Base-by-base conservation (phyloP, 2,888 invertebrate species). In the Pedicia rivosa region DNA sequence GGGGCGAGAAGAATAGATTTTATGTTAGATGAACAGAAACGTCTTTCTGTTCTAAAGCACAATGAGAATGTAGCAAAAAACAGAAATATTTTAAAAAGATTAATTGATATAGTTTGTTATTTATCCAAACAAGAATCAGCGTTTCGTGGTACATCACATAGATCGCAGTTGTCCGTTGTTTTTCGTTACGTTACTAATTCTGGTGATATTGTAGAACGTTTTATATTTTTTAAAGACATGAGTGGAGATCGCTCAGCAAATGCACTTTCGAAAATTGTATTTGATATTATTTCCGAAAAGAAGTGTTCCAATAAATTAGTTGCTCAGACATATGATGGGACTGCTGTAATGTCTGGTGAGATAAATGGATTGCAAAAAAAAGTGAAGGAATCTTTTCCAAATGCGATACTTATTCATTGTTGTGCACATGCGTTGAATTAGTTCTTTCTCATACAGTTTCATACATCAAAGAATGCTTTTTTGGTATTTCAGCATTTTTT, bases 271-370 rank as follows among this genome's bases (percentile, higher is more conserved):
- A 7, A 47, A 45, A 39, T 31, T 39, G 14, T 42, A 47, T 29
- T 22, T 37, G 29, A 19, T 31, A 28, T 27, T 40, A 26, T 28
- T 13, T 26, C 30, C 41, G 9, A 45, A 5, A 15, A 8, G 29
- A 29, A 29, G 15, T 15, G 13, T 8, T 14, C 13, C 10, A 29
- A 16, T 15, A 29, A 47, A 43, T 35, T 45, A 20, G 36, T 46
- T n/a, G 43, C 38, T 10, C 47, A 48, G 39, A 45, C 44, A 10
- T 49, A 45, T 39, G 46, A 46, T 30, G 47, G 46, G 5, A 46
- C 39, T 8, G 25, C 42, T 5, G 41, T 45, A 7, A 45, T 43
- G 39, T 31, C 41, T 20, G 43, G 43, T 19, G 33, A 45, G 17
- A 35, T 39, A 24, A 39, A 40, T 30, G 49, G 48, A 20, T 39